phyloP scores from a whole-genome alignment of 2,113 vertebrate species.

The Zosterops japonicus region DNA sequence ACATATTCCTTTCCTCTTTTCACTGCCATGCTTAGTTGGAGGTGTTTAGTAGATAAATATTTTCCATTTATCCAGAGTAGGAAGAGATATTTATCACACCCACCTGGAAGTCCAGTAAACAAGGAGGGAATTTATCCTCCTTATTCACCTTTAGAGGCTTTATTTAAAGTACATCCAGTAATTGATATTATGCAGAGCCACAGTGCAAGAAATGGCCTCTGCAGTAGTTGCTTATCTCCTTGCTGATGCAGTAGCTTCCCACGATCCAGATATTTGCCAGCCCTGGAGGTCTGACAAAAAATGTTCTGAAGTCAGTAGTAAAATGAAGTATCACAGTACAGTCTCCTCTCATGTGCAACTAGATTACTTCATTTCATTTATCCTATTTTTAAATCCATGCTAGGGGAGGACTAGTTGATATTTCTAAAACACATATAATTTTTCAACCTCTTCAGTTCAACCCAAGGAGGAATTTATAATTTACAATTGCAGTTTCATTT shows the following conservation, averaged over 20 bases:
- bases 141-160: not conserved
- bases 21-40: not conserved
- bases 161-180: not conserved
- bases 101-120: not conserved
- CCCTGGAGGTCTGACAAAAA: not conserved
- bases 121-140: not conserved
- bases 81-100: not conserved
- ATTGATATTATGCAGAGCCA: not conserved
- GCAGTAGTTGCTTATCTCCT: not conserved
- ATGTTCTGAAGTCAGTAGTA: not conserved
- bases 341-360: not conserved
- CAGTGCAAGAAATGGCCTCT: not conserved
- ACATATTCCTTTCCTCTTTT: not conserved
- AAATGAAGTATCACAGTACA: not conserved
- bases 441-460: not conserved
- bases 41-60: not conserved
- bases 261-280: not conserved
- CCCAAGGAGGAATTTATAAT: not conserved
- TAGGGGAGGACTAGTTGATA: not conserved
- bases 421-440: not conserved
- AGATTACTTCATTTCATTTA: not conserved
- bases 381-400: not conserved
- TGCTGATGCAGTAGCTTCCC: not conserved
- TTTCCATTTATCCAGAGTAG: not conserved
- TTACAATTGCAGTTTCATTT: not conserved